Evolutionary conservation across 2,113 vertebrate genomes (phyloP).

Genomic region (Phainopepla nitens): DNA sequence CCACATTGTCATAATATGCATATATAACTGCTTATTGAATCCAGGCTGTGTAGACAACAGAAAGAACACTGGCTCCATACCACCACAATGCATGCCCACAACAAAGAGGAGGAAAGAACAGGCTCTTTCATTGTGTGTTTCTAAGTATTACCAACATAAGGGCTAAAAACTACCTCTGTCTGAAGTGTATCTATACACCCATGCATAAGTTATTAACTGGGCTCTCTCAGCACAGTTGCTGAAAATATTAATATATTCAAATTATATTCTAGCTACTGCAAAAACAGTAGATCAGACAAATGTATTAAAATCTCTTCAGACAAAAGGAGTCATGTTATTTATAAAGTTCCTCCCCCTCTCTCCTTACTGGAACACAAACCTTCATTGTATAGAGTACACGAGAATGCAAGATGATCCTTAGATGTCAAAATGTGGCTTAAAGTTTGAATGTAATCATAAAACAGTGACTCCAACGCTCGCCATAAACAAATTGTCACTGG

Average conservation of each 20-base stretch:
- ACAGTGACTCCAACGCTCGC: conserved; percentile 37
- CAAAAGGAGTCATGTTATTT: conserved; percentile 64
- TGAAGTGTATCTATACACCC: conserved; percentile 74
- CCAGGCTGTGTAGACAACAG: conserved; percentile 87
- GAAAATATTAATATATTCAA: conserved; percentile 83
- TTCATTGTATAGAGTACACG: conserved; percentile 21
- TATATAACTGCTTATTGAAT: conserved; percentile 93
- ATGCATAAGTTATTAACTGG: conserved; percentile 78
- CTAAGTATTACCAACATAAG: conserved; percentile 77
- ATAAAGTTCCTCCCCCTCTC: conserved; percentile 22
- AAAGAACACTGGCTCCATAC: conserved; percentile 84
- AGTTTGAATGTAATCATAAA: conserved; percentile 57
- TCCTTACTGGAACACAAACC: conserved; percentile 34
- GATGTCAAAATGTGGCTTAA: conserved; percentile 45
- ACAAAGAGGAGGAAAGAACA: conserved; percentile 86
- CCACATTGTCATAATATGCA: conserved; percentile 91
- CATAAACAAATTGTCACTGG: conserved; percentile 53
- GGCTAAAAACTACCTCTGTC: conserved; percentile 80
- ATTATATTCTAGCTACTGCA: conserved; percentile 77
- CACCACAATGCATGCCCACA: conserved; percentile 88
- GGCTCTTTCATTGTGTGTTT: conserved; percentile 83
- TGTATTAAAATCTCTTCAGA: conserved; percentile 71
- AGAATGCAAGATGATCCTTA: conserved; percentile 45
- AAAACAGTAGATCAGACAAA: conserved; percentile 73
- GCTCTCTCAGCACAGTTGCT: conserved; percentile 71